phyloP scores from a whole-genome alignment of 2,113 vertebrate genomes.

The Cranoglanis bouderius region DNA sequence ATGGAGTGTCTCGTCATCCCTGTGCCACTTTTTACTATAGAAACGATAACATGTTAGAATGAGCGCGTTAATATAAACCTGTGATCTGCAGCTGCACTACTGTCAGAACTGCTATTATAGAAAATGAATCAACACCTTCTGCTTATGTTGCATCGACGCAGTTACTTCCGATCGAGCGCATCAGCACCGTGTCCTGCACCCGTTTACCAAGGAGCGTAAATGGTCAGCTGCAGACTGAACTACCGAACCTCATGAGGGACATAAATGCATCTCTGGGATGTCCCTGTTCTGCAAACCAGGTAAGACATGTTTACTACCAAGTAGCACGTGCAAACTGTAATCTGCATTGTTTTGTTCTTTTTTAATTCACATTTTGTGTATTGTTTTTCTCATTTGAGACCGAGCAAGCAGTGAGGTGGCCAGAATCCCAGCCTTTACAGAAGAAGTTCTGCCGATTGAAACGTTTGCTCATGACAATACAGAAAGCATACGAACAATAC shows the following conservation, averaged over 20 bases:
- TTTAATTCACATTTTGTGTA: not conserved
- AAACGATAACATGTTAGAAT: too few relatives aligned
- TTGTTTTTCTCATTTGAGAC: not conserved
- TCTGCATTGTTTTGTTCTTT: not conserved
- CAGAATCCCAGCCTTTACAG: not conserved
- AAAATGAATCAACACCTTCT: not conserved
- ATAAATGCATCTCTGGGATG: slow-evolving; percentile 49
- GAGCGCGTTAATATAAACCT: too few relatives aligned
- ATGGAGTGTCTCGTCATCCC: too few relatives aligned
- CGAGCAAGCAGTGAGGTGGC: not conserved
- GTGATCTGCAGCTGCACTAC: not conserved
- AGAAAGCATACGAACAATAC: slow-evolving; percentile 42
- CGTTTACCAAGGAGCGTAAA: not conserved
- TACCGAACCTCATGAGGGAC: slow-evolving; percentile 13
- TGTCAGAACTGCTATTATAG: not conserved
- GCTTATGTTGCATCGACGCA: not conserved
- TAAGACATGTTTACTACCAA: not conserved
- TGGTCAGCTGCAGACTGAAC: not conserved
- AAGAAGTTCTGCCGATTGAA: slow-evolving; percentile 49
- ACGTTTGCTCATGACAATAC: slow-evolving; percentile 28
- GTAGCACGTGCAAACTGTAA: not conserved
- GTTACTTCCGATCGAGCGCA: slow-evolving; percentile 3
- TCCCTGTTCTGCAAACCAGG: slow-evolving; percentile 27
- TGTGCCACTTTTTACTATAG: too few relatives aligned
- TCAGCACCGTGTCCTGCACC: slow-evolving; percentile 46